Conservation (phyloP, 1,140 invertebrate genomes). For the Bombyx mori region ASM3026992v2 NC_085110.1:7547501-7548000, state of each 20-base stretch:
- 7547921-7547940: slow-evolving; percentile 92
- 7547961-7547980: slow-evolving; percentile 94
- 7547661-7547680: too few relatives aligned
- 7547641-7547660: too few relatives aligned
- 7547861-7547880: slow-evolving; percentile 86
- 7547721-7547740: too few relatives aligned
- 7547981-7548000: slow-evolving; percentile 90
- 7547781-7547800: slow-evolving; percentile 31
- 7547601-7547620: too few relatives aligned
- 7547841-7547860: slow-evolving; percentile 72
- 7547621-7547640: too few relatives aligned
- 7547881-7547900: slow-evolving; percentile 90
- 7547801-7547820: slow-evolving; percentile 64
- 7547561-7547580: too few relatives aligned
- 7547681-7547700: too few relatives aligned
- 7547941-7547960: slow-evolving; percentile 94
- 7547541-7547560: too few relatives aligned
- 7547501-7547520: too few relatives aligned
- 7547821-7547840: slow-evolving; percentile 44
- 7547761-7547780: slow-evolving; percentile 64
- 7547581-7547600: too few relatives aligned
- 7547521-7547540: too few relatives aligned
- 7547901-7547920: slow-evolving; percentile 94
- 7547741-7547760: slow-evolving; percentile 5
- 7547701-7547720: too few relatives aligned